Percentiles rank a stretch among this genome's conserved stretches.
Evolutionary conservation across 2,797 vertebrate genomes (phyloP).

Genomic region (Urosaurus nigricauda): DNA sequence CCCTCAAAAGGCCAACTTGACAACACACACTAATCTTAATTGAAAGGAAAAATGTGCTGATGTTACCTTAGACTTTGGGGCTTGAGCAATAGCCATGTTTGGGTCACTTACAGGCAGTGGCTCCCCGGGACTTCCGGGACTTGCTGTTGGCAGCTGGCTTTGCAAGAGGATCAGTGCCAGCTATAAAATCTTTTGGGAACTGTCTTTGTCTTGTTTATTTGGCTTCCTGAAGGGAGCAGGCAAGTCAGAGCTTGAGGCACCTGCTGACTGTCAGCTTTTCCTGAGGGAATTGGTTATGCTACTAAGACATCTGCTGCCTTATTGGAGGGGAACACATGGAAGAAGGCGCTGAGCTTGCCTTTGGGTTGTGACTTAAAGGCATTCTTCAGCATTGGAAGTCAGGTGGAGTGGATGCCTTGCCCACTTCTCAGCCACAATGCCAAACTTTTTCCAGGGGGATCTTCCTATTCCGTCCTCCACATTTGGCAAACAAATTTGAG

Average conservation of each 20-base stretch:
- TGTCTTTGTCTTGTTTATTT: neutral
- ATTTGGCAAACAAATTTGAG: constrained; percentile 93
- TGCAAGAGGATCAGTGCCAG: neutral
- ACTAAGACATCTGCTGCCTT: neutral
- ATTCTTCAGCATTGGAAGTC: no score
- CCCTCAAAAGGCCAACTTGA: neutral
- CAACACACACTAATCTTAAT: no score
- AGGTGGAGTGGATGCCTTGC: neutral
- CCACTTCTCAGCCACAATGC: neutral
- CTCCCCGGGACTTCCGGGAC: no score
- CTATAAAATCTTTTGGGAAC: neutral
- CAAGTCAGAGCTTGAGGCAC: constrained; percentile 32
- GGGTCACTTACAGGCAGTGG: neutral
- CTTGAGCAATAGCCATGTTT: no score
- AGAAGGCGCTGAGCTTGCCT: neutral
- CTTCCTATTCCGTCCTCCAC: constrained; percentile 89
- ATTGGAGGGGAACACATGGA: no score
- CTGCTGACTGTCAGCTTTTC: neutral
- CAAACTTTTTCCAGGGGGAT: constrained; percentile 82
- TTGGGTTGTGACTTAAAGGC: no score
- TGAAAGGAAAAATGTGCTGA: no score
- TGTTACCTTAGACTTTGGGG: no score
- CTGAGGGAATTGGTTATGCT: neutral
- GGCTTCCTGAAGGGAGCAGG: neutral
- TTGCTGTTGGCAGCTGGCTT: neutral